phyloP scores from a whole-genome alignment of 2,113 vertebrate species.

The Chunga burmeisteri region DNA sequence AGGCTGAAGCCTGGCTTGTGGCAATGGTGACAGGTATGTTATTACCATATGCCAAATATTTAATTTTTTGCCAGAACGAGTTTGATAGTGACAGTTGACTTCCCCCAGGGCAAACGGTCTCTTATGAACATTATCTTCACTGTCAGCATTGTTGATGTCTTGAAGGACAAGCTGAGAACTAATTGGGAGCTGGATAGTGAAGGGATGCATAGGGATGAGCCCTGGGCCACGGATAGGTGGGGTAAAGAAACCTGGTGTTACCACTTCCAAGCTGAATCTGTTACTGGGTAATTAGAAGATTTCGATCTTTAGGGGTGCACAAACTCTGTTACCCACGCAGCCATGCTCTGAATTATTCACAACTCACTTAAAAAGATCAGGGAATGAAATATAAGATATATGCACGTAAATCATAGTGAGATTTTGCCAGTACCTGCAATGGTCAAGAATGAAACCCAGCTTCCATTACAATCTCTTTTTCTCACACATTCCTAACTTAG shows the following conservation, averaged over 20 bases:
- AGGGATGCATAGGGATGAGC: background rate
- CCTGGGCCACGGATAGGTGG: background rate
- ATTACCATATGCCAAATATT: background rate
- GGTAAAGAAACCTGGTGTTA: background rate
- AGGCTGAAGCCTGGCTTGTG: background rate
- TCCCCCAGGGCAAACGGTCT: background rate
- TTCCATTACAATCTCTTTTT: background rate
- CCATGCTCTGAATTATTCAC: constrained; percentile 16
- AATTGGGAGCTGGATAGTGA: background rate
- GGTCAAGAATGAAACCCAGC: background rate
- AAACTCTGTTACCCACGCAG: background rate
- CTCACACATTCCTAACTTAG: background rate
- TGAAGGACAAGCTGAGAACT: constrained; percentile 28
- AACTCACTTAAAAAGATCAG: constrained; percentile 11
- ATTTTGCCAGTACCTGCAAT: background rate
- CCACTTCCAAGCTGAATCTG: background rate
- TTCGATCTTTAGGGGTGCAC: background rate
- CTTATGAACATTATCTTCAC: constrained; percentile 17
- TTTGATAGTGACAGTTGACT: constrained; percentile 20
- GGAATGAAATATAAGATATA: background rate
- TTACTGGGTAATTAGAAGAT: constrained; percentile 9
- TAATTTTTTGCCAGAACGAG: background rate
- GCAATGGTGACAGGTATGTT: background rate
- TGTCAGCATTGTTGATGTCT: constrained; percentile 18
- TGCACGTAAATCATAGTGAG: constrained; percentile 1